Base-by-base conservation (phyloP, 2,797 vertebrate genomes). In the Pangasius krempfi region DNA sequence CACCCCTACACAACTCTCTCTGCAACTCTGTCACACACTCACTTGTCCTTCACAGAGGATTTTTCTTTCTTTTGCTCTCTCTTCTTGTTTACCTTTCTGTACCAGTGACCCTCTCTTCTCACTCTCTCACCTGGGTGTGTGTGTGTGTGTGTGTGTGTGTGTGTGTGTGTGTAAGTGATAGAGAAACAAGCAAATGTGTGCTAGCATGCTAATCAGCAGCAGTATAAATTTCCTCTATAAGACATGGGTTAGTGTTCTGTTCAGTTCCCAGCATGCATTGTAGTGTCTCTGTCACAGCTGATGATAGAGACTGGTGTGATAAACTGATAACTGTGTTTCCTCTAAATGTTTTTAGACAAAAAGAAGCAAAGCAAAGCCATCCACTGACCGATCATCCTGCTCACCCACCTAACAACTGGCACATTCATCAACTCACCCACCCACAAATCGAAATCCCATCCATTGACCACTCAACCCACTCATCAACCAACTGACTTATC, bases 41-140 rank as follows among this genome's bases (percentile, higher is more conserved):
- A 54, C 76, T 84, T 88, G 89, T 87, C 90, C 92, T 91, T 91
- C 88, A 90, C 87, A 75, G 73, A 90, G 62, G 52, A 72, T 20
- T 84, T 83, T 60, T 62, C 76, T 80, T 64, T 84, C 80, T n/a
- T 66, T 78, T 40, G 78, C 54, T 76, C 76, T 86, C 58, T 66
- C 58, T 56, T 44, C 27, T 64, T 87, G 72, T 60, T 86, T 60
- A 82, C 80, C 80, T 75, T 54, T 86, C 70, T 85, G 58, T 83
- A 10, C 66, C 44, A 47, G n/a, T 64, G 16, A 86, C 13, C 68
- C 25, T 75, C 44, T 81, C 33, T n/a, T 27, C 13, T 40, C 78
- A n/a, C 68, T 18, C 37, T 40, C 2, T 14, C 33, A 37, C 68
- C 4, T 73, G 50, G 73, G 22, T 73, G 66, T 73, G 40, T 86